These are phyloP conservation scores for Lota lota DNA, from an alignment of 2,113 vertebrate genomes.

Conservation along the genomic window DNA sequence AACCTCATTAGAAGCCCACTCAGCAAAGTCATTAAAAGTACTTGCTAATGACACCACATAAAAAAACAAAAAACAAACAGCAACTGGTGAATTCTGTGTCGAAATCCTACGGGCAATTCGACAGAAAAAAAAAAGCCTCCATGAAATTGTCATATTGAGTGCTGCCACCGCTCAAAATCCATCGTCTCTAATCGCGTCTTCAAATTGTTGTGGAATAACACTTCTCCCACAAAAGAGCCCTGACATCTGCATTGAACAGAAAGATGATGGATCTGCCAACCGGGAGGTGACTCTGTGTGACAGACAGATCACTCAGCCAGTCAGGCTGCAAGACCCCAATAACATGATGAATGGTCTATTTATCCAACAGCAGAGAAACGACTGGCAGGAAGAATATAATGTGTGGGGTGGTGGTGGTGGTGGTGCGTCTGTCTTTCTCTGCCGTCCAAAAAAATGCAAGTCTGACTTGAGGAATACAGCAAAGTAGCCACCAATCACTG, in stretches of 20 bases:
- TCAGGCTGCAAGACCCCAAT: conserved; percentile 56
- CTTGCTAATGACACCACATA: conserved; percentile 37
- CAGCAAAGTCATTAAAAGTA: conserved; percentile 25
- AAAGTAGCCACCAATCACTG: conserved; percentile 7
- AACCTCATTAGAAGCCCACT: conserved; percentile 42
- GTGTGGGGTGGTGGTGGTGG: background rate
- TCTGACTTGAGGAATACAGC: background rate
- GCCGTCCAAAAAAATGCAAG: conserved; percentile 6
- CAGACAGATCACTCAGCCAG: conserved; percentile 66
- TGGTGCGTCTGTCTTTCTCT: conserved; percentile 43
- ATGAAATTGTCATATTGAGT: too few relatives aligned
- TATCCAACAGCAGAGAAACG: conserved; percentile 57
- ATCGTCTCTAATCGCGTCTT: conserved; percentile 30
- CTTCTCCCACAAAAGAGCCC: conserved; percentile 56
- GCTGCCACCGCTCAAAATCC: conserved; percentile 30
- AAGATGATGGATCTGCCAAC: conserved; percentile 63
- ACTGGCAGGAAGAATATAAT: conserved; percentile 56
- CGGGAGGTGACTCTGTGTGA: conserved; percentile 45
- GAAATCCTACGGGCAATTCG: too few relatives aligned
- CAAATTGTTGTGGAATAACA: conserved; percentile 46
- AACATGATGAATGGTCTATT: conserved; percentile 69
- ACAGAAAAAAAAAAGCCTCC: too few relatives aligned
- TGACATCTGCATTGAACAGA: conserved; percentile 64
- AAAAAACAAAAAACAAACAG: background rate
- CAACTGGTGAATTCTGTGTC: too few relatives aligned